Percentiles rank a stretch among this genome's conserved stretches.
phyloP scores from a whole-genome alignment of 2,888 invertebrate genomes.

The Autographa pulchrina region DNA sequence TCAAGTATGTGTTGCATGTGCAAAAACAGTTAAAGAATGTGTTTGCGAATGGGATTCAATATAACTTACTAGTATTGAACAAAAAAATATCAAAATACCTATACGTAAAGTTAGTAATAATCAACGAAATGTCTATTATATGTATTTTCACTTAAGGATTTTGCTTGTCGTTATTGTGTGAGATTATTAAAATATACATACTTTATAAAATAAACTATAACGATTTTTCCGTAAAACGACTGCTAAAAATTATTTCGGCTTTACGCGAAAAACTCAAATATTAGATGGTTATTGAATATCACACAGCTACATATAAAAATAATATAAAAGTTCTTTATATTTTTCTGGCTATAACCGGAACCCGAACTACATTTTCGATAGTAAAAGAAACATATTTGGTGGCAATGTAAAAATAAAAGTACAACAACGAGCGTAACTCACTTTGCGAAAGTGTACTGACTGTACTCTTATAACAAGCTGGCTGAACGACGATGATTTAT shows the following conservation, averaged over 20 bases:
- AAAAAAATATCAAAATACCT: not conserved
- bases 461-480: conserved; percentile 87
- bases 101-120: not conserved
- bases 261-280: not conserved
- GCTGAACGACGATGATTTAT: conserved; percentile 86
- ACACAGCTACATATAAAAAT: not conserved
- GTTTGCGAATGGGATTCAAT: not conserved
- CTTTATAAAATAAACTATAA: not conserved
- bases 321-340: not conserved
- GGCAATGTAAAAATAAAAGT: conserved; percentile 7
- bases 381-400: not conserved
- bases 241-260: not conserved
- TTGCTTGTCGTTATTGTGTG: not conserved
- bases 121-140: not conserved
- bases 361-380: not conserved
- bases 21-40: not conserved
- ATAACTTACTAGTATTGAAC: not conserved
- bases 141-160: not conserved
- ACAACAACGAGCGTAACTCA: conserved; percentile 61
- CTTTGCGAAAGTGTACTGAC: conserved; percentile 86
- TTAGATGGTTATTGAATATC: not conserved
- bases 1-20: no score
- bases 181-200: not conserved
- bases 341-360: not conserved
- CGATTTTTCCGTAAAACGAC: not conserved